A percentile compares a stretch with the other conserved stretches of the same genome.
Conservation (phyloP, 2,797 vertebrate genomes). For the Rhinogobio ventralis region DNA sequence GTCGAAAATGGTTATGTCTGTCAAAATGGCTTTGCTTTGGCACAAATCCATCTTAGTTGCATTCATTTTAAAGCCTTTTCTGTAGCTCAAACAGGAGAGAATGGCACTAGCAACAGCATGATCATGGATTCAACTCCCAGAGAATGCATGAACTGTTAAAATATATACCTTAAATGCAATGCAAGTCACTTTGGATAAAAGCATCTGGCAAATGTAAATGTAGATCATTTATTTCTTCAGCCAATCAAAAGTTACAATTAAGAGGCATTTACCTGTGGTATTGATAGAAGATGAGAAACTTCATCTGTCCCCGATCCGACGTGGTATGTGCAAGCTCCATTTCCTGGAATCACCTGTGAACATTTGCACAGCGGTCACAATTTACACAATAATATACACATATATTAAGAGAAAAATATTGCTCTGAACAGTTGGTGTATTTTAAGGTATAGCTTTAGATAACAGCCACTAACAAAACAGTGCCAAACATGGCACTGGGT, state of each 20-base stretch:
- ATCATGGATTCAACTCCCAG: neutral
- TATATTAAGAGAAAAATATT: neutral
- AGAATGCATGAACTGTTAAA: neutral
- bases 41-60: neutral
- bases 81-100: too few species aligned
- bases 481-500: neutral
- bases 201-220: neutral
- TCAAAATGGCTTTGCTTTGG: constrained; percentile 8
- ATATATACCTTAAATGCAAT: neutral
- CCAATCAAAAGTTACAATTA: neutral
- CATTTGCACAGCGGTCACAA: neutral
- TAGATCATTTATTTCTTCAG: neutral
- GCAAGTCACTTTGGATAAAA: neutral
- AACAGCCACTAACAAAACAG: neutral
- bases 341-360: constrained; percentile 13
- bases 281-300: neutral
- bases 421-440: neutral
- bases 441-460: neutral
- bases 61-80: neutral
- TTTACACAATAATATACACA: neutral
- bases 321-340: neutral
- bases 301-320: neutral
- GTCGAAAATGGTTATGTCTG: too few species aligned
- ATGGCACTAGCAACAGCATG: neutral
- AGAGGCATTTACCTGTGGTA: constrained; percentile 10